Conservation (phyloP, 2,113 vertebrate species). For the Danionella cerebrum region DNA sequence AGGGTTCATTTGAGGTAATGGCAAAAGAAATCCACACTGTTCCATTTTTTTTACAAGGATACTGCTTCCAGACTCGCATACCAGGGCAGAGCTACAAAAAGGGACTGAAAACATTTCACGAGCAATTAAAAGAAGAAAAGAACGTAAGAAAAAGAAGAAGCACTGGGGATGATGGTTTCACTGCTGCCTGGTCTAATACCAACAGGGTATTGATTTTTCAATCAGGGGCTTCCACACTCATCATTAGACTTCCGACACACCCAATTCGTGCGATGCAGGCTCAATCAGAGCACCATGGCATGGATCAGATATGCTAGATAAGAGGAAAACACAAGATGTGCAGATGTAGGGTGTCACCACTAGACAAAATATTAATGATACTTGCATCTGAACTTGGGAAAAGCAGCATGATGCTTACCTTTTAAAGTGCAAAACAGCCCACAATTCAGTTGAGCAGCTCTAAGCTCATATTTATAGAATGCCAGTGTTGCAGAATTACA, state of each 20-base stretch:
- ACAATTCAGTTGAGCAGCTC: neutral
- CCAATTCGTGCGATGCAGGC: neutral
- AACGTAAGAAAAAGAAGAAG: neutral
- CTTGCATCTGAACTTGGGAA: neutral
- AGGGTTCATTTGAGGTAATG: conserved; percentile 71
- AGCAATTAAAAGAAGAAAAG: conserved; percentile 41
- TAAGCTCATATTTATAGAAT: conserved; percentile 10
- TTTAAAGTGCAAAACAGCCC: neutral
- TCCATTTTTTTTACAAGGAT: conserved; percentile 50
- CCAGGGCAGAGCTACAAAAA: conserved; percentile 49
- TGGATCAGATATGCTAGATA: neutral
- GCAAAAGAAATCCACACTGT: conserved; percentile 62
- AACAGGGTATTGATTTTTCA: neutral
- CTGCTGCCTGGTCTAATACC: neutral
- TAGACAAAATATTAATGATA: no score
- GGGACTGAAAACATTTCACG: conserved; percentile 47
- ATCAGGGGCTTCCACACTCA: neutral
- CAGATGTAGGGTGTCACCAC: neutral
- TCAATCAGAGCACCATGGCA: neutral
- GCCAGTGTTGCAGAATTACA: neutral
- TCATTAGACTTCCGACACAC: neutral
- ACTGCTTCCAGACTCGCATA: conserved; percentile 58
- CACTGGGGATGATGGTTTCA: neutral
- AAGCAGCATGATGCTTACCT: conserved; percentile 19
- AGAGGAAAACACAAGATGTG: neutral